These are phyloP conservation scores for Ancistrus triradiatus DNA, from an alignment of 2,113 vertebrate genomes.

Conservation along the genomic window DNA sequence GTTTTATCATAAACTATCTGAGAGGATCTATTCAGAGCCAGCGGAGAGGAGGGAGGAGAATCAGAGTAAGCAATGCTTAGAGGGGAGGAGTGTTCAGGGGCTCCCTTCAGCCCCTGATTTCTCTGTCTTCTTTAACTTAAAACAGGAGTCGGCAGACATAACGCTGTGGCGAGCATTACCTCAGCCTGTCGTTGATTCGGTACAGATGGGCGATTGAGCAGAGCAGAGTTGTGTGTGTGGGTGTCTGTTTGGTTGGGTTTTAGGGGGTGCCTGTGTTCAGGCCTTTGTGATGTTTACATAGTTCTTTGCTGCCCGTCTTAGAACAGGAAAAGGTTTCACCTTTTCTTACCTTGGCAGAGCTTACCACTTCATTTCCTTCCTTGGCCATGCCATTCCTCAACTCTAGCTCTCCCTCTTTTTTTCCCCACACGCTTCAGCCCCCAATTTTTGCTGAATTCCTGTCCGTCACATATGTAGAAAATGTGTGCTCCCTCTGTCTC, in stretches of 20 bases:
- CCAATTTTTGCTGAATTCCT: conserved; percentile 61
- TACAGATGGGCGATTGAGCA: conserved; percentile 76
- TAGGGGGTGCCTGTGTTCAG: conserved; percentile 67
- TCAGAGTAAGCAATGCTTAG: conserved; percentile 56
- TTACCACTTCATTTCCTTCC: conserved; percentile 36
- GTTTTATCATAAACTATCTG: conserved; percentile 72
- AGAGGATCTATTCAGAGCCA: conserved; percentile 67
- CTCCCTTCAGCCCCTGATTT: conserved; percentile 62
- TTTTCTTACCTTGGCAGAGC: conserved; percentile 37
- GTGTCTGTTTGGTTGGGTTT: conserved; percentile 64
- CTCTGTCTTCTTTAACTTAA: conserved; percentile 65
- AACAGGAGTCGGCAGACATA: conserved; percentile 80
- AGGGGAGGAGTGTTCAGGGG: conserved; percentile 25
- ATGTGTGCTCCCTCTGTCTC: conserved; percentile 16
- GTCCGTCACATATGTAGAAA: conserved; percentile 64
- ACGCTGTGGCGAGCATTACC: conserved; percentile 73
- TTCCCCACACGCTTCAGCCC: conserved; percentile 63
- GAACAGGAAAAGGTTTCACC: conserved; percentile 32
- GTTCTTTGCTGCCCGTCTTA: conserved; percentile 57
- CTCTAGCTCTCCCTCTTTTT: conserved; percentile 57
- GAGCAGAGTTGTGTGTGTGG: conserved; percentile 49
- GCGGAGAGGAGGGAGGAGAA: conserved; percentile 63
- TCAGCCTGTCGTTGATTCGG: conserved; percentile 81
- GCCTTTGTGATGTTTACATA: conserved; percentile 75
- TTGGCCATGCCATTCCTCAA: conserved; percentile 36